Percentiles rank a stretch among this genome's conserved stretches.
phyloP scores from a whole-genome alignment of 1,140 invertebrate genomes.

The Tigriopus japonicus region DNA sequence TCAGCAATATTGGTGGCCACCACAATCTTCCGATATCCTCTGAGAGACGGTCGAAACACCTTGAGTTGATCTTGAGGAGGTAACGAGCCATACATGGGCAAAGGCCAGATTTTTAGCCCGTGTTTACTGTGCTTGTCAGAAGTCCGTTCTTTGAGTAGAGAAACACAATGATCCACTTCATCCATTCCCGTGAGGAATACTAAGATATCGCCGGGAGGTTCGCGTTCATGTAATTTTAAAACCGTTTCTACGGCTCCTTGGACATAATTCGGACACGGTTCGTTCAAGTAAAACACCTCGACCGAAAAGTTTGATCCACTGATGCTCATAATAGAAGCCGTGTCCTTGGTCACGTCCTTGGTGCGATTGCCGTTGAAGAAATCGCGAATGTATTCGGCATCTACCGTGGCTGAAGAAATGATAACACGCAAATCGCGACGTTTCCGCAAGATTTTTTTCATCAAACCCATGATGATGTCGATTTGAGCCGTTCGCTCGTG shows the following conservation, averaged over 20 bases:
- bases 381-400: constrained; percentile 61
- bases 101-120: constrained; percentile 45
- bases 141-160: constrained; percentile 15
- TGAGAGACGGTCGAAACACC: constrained; percentile 57
- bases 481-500: constrained; percentile 83
- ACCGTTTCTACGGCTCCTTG: constrained; percentile 64
- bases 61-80: constrained; percentile 64
- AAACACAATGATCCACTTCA: constrained; percentile 13
- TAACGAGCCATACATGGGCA: constrained; percentile 82
- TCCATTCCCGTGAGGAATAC: constrained; percentile 62
- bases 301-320: constrained; percentile 76
- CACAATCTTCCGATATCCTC: constrained; percentile 66
- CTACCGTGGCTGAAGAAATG: constrained; percentile 84
- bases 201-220: constrained; percentile 67
- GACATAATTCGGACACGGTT: constrained; percentile 71
- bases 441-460: constrained; percentile 83
- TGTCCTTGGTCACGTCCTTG: constrained; percentile 33
- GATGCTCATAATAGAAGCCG: constrained; percentile 62
- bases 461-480: constrained; percentile 77
- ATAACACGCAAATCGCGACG: constrained; percentile 62
- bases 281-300: constrained; percentile 51
- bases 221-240: constrained; percentile 67
- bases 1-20: constrained; percentile 95
- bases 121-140: constrained; percentile 4
- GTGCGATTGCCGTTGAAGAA: constrained; percentile 58